phyloP scores from a whole-genome alignment of 2,797 vertebrate genomes.

The Neoniphon sammara region DNA sequence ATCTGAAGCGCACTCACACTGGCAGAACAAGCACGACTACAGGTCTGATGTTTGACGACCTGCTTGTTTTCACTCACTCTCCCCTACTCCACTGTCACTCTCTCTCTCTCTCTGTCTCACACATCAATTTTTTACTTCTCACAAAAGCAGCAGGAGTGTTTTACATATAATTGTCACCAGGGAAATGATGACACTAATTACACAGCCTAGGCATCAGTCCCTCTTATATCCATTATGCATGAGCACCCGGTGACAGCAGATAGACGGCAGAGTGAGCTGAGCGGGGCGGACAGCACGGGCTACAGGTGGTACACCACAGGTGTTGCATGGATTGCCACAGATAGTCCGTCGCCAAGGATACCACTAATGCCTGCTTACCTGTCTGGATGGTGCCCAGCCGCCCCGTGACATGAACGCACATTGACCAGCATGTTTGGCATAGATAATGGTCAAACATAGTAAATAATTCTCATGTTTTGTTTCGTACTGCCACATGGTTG shows the following conservation, averaged over 20 bases:
- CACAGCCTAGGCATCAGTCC: constrained; percentile 2
- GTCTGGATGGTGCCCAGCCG: constrained; percentile 19
- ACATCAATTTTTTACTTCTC: neutral
- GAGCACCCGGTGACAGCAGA: constrained; percentile 22
- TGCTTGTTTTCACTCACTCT: neutral
- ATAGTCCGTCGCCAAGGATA: constrained; percentile 51
- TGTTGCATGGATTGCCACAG: constrained; percentile 37
- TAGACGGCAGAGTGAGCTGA: constrained; percentile 20
- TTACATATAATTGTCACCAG: constrained; percentile 10
- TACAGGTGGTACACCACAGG: constrained; percentile 58
- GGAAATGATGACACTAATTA: constrained; percentile 9
- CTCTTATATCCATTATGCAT: constrained; percentile 27
- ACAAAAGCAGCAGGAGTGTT: neutral
- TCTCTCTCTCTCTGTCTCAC: neutral
- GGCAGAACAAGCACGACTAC: neutral
- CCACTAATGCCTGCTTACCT: constrained; percentile 40
- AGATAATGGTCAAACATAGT: neutral
- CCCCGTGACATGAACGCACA: constrained; percentile 1
- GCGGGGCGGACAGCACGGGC: constrained; percentile 32
- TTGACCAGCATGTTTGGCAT: neutral
- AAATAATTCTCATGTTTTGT: neutral
- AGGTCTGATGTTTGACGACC: neutral
- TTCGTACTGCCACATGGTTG: neutral
- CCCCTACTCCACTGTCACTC: neutral
- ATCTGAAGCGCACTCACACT: neutral